Base-by-base conservation (phyloP, 1,140 invertebrate genomes). In the Lordiphosa mommai region DNA sequence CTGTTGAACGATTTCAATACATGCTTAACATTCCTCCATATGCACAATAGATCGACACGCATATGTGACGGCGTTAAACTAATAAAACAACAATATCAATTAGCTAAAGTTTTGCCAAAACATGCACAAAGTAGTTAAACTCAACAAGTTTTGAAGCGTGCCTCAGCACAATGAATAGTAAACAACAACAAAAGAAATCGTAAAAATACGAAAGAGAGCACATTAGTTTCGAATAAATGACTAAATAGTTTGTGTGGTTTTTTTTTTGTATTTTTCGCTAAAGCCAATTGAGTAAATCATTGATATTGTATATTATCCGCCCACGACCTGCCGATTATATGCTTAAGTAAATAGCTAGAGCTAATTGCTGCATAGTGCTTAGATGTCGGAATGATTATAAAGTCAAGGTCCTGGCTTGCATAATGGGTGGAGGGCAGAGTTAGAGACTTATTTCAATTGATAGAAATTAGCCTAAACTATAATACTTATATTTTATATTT, bases 391-490 rank as follows among this genome's bases (percentile, higher is more conserved):
- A 44, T 66, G 37, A 66, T 66, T 66, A 66, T 20, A 29, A 20
- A 29, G 33, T 56, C 72, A 61, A 59, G 67, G 72, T 77, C 56
- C 72, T 72, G 53, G 36, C 37, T 10, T 17, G 16, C 33, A 49
- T 46, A 27, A 37, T 38, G 27, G 5, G 13, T 4, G 20, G n/a
- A 16, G 23, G 14, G 30, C 12, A 30, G 33, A 14, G 33, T n/a
- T 29, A 13, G n/a, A 30, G 23, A 3, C 40, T 47, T 56, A 13
- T 57, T 43, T 14, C 44, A 79, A 80, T 80, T 79, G 65, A 66
- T 82, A 65, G 74, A 80, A 79, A 79, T 79, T 82, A 74, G 76
- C 51, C 50, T 52, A 23, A 30, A 23, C 10, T 30, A 16, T 10
- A 14, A 7, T 27, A 27, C 4, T 5, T 43, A 30, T 34, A 51